Percentiles rank a stretch among this genome's conserved stretches.
Conservation (phyloP, 2,888 invertebrate genomes). For the Agriotes lineatus region DNA sequence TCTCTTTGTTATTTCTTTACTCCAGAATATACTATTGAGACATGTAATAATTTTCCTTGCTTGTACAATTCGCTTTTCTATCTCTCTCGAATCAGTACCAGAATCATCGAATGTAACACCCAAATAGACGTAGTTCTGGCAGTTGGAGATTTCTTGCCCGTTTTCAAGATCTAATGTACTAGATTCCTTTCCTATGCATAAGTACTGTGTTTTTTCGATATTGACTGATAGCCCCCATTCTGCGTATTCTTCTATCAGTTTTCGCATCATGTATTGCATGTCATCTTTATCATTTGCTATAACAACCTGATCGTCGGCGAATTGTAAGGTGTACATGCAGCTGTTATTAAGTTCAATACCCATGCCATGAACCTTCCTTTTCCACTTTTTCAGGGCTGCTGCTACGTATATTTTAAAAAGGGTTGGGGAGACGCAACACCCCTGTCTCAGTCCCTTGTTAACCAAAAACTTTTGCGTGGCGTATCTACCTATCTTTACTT, state of each 20-base stretch:
- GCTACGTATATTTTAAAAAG: neutral
- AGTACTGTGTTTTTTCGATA: neutral
- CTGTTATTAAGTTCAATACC: constrained; percentile 10
- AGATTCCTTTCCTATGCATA: neutral
- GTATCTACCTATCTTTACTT: neutral
- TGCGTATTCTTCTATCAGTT: no score
- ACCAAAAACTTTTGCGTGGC: neutral
- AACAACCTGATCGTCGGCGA: no score
- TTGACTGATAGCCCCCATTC: neutral
- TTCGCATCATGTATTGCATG: neutral
- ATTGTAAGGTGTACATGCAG: constrained; percentile 5
- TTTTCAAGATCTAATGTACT: neutral
- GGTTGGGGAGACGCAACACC: neutral
- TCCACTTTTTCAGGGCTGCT: no score
- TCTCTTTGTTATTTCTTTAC: no score
- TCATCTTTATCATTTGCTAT: neutral
- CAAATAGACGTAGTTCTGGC: no score
- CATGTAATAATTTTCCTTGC: neutral
- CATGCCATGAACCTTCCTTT: neutral
- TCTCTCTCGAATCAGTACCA: neutral
- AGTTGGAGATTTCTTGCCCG: no score
- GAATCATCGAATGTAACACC: neutral
- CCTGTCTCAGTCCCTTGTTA: neutral
- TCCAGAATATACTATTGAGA: no score
- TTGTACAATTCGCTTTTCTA: neutral